Conservation (phyloP, 2,113 vertebrate species). For the Takifugu flavidus region DNA sequence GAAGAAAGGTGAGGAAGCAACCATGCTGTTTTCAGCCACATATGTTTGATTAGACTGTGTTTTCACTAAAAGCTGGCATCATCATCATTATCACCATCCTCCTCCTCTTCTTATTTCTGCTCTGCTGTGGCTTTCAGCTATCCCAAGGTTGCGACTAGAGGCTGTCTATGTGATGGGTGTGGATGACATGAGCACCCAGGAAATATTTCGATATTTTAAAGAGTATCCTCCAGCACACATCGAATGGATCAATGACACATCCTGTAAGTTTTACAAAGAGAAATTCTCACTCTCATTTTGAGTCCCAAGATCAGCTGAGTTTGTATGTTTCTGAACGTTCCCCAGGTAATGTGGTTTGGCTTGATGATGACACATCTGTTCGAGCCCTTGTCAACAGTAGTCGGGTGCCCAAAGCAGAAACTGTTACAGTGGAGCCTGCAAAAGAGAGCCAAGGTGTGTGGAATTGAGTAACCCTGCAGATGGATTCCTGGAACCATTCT, state of each 20-base stretch:
- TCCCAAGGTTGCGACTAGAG: conserved; percentile 88
- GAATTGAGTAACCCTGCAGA: no score
- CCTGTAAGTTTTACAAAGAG: conserved; percentile 74
- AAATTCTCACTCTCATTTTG: background rate
- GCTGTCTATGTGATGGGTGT: conserved; percentile 88
- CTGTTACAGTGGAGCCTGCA: conserved; percentile 63
- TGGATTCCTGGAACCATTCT: no score
- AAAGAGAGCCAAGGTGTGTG: conserved; percentile 72
- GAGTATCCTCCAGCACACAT: conserved; percentile 97
- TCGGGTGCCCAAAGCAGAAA: conserved; percentile 79
- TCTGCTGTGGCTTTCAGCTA: conserved; percentile 74
- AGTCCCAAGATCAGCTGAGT: background rate
- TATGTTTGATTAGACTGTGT: background rate
- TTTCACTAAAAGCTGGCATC: background rate
- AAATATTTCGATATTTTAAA: conserved; percentile 92
- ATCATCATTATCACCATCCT: background rate
- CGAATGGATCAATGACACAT: conserved; percentile 94
- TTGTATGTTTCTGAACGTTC: conserved; percentile 25
- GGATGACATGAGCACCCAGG: conserved; percentile 97
- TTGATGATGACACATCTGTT: conserved; percentile 91
- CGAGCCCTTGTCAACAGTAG: conserved; percentile 92
- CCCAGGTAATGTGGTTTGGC: conserved; percentile 96
- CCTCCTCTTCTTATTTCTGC: background rate
- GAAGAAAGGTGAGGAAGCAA: conserved; percentile 82
- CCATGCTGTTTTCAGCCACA: background rate